Evolutionary conservation across 35 echinoderm and acorn worm species (phyloP), one percentile per base, ranked within the genome.

Genomic region (Heliocidaris tuberculata): DNA sequence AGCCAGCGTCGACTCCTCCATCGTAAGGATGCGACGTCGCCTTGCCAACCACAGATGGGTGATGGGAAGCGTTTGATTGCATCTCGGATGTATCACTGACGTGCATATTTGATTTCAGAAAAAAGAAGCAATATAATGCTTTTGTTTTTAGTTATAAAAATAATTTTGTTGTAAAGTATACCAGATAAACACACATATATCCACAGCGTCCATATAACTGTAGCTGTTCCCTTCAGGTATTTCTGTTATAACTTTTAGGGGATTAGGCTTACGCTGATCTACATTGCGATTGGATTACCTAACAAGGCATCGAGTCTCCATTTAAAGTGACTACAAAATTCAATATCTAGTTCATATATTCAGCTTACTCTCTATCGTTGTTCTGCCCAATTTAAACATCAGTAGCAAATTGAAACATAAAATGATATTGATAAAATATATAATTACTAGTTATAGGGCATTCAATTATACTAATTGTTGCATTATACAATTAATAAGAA

Each of bases 31-130:
- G 98, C 97, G 98, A 10, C 89, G 98, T 24, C 95, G 98, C 85
- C 97, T 97, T 85, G 98, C 98, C 92, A 99, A 99, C 89, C 98
- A 99, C 88, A 85, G 98, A 86, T 99, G 98, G 98, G 98, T 99
- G 47, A 96, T 99, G 95, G 98, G 98, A 31, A 99, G 98, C 49
- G 98, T 97, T 78, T 78, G 65, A 70, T 99, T 78, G 21, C 5
- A 3, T 78, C 65, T 6, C 24, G 16, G 60, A 16, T 16, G 60
- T 70, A 21, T 70, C 27, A 6, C 65, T 24, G 8, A 6, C 3
- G 19, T 12, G 59, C 59, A 7, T 60, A 19, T 60, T 60, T 60
- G 59, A 60, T 17, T 78, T 3, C 65, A 78, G 65, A 78, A 70
- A 21, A 70, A 70, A 70, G 17, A 70, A 27, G 21, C 65, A 78